Percentiles rank a stretch among this genome's conserved stretches.
These are phyloP conservation scores for Salvelinus fontinalis DNA, from an alignment of 2,113 vertebrate species.

Conservation along the genomic window DNA sequence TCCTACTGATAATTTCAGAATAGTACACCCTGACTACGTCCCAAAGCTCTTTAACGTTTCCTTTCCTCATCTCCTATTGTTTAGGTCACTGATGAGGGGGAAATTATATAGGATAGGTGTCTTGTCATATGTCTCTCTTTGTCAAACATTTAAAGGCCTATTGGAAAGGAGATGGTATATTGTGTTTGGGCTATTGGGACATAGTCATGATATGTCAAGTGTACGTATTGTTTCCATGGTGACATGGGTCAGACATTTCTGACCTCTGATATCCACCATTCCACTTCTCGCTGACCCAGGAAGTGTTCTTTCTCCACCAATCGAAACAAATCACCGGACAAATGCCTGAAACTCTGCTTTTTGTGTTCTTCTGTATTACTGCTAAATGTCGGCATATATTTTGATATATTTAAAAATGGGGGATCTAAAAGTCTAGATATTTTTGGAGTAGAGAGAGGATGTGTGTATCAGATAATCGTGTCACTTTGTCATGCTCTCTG, in stretches of 20 bases:
- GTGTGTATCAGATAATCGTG: slow-evolving; percentile 67
- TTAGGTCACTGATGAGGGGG: background rate
- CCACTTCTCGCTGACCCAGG: slow-evolving; percentile 31
- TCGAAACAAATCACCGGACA: slow-evolving; percentile 38
- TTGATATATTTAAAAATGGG: slow-evolving; percentile 62
- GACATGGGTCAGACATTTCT: slow-evolving; percentile 29
- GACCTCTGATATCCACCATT: slow-evolving; percentile 3
- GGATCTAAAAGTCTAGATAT: slow-evolving; percentile 63
- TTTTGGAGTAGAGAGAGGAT: slow-evolving; percentile 70
- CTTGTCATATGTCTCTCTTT: background rate
- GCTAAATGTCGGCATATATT: slow-evolving; percentile 72
- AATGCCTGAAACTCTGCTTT: slow-evolving; percentile 58
- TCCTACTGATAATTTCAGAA: background rate
- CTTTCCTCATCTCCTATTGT: slow-evolving; percentile 10
- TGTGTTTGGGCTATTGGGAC: background rate
- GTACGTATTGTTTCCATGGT: background rate
- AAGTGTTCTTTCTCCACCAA: slow-evolving; percentile 31
- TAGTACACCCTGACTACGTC: background rate
- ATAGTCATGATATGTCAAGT: background rate
- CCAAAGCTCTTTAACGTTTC: slow-evolving; percentile 4
- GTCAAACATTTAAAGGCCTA: background rate
- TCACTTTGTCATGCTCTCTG: slow-evolving; percentile 70
- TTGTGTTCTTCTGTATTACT: slow-evolving; percentile 57
- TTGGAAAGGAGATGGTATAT: background rate
- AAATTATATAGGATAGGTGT: background rate